Percentiles rank a stretch among this genome's conserved stretches.
Conservation (phyloP, 1,140 invertebrate genomes). For the Heliconius congener region DNA sequence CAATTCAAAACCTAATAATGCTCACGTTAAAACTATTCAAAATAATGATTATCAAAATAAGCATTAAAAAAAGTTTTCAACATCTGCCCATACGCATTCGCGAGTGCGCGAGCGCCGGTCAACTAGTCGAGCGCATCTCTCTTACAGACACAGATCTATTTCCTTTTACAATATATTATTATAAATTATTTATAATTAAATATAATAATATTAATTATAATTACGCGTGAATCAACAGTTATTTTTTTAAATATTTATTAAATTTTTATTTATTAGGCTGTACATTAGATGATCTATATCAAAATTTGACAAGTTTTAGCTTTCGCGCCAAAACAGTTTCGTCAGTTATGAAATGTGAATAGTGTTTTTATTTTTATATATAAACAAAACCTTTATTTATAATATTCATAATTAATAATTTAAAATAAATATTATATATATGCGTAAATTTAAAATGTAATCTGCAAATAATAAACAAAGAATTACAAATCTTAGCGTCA, state of each 20-base stretch:
- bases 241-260: neutral
- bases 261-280: conserved; percentile 14
- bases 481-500: neutral
- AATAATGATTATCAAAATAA: neutral
- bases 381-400: too few species aligned
- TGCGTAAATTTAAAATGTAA: too few species aligned
- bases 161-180: conserved; percentile 21
- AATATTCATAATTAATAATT: neutral
- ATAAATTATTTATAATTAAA: neutral
- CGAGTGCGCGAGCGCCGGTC: conserved; percentile 51
- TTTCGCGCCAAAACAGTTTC: conserved; percentile 13
- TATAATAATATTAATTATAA: neutral
- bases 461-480: neutral
- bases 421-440: neutral
- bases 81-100: conserved; percentile 51
- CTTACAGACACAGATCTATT: conserved; percentile 30
- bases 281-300: neutral
- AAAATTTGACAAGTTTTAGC: neutral
- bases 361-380: neutral
- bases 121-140: conserved; percentile 48
- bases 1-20: neutral
- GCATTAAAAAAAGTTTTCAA: conserved; percentile 43
- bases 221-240: neutral
- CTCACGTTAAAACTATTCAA: neutral
- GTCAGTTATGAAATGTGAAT: neutral